Base-by-base conservation (phyloP, 2,113 vertebrate genomes). In the Ctenomys sociabilis region DNA sequence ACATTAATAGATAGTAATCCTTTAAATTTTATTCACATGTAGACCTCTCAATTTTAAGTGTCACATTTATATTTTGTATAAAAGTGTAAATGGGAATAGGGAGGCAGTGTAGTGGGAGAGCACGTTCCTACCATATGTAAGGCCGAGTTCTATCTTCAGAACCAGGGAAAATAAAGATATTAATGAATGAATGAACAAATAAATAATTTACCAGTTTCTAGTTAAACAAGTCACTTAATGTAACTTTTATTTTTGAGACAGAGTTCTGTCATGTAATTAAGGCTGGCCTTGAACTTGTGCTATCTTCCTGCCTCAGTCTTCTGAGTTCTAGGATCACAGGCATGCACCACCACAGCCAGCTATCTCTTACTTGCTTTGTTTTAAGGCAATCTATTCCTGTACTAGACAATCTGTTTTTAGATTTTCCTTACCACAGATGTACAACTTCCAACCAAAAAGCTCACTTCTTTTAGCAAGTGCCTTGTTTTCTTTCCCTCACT, bases 1-100 rank as follows among this genome's bases (percentile, higher is more conserved):
- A 87, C 85, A 61, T 61, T 92, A 97, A 54, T 66, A 87, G 89
- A 94, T 73, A 90, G 81, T 35, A 73, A 78, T 35, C 83, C 80
- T 90, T 11, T 32, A 91, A 73, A 96, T 85, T 96, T 91, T 86
- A 96, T 66, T 93, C 49, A 95, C 19, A 83, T 6, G 14, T 77
- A 45, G 73, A 43, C 73, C 73, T 43, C 26, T 77, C 73, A 77
- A 45, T 77, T 77, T 45, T 45, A 77, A 77, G 21, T 72, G 43
- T 77, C 40, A 77, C 26, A 77, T 45, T 59, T 89, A 80, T 75
- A 85, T 49, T 57, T 75, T 86, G 13, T 49, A 87, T 86, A 96
- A 93, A 88, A 26, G 14, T 59, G 0, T 54, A 72, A 86, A 0
- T 64, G 30, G 49, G 37, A 45, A 21, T 87, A 5, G n/a, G 57